A percentile compares a stretch with the other conserved stretches of the same genome.
phyloP scores from a whole-genome alignment of 1,140 invertebrate genomes.

The Pissodes strobi region DNA sequence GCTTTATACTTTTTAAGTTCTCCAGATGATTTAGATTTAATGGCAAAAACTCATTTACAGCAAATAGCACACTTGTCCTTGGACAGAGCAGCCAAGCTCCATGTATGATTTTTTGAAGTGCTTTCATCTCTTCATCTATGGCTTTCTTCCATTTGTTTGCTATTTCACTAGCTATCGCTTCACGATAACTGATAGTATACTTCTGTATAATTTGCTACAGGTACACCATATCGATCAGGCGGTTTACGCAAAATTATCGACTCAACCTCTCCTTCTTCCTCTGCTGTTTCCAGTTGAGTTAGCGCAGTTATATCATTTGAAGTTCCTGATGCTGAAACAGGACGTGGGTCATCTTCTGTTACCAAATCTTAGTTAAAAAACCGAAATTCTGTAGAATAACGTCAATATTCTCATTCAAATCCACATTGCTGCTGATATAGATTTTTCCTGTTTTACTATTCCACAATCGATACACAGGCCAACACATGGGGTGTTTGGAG shows the following conservation, averaged over 20 bases:
- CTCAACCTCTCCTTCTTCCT: too few species aligned
- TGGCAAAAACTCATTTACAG: slow-evolving; percentile 29
- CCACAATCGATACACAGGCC: slow-evolving; percentile 14
- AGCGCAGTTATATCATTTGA: not conserved
- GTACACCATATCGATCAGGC: not conserved
- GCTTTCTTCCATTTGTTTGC: not conserved
- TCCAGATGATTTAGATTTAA: slow-evolving; percentile 19
- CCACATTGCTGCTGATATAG: slow-evolving; percentile 11
- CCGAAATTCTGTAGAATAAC: not conserved
- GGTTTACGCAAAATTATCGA: too few species aligned
- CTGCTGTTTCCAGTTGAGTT: not conserved
- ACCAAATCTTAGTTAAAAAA: not conserved
- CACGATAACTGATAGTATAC: not conserved
- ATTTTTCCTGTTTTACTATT: not conserved
- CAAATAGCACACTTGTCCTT: not conserved
- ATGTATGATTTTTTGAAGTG: not conserved
- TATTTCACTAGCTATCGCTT: not conserved
- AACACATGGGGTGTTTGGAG: too few species aligned
- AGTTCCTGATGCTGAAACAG: not conserved
- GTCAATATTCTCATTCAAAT: not conserved
- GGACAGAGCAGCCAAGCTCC: not conserved
- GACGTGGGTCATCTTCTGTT: not conserved
- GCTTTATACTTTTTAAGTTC: slow-evolving; percentile 24
- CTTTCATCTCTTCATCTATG: not conserved
- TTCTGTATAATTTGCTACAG: not conserved